phyloP scores from a whole-genome alignment of 2,797 vertebrate genomes.

The Allenopithecus nigroviridis region DNA sequence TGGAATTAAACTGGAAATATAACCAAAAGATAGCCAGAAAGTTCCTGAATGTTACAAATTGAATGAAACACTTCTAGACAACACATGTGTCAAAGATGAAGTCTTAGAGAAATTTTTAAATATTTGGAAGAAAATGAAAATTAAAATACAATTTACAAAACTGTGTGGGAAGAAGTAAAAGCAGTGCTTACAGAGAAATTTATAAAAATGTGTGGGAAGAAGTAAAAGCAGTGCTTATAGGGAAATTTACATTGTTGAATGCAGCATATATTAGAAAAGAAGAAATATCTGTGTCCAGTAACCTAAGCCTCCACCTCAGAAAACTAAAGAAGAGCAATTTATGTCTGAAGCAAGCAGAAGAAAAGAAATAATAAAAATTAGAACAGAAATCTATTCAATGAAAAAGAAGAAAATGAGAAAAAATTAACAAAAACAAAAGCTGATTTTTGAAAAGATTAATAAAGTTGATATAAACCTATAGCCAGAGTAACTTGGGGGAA shows the following conservation, averaged over 20 bases:
- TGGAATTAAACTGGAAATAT: background rate
- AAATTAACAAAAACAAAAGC: background rate
- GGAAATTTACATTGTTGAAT: background rate
- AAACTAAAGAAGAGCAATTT: background rate
- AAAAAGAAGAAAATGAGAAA: background rate
- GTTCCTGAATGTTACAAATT: background rate
- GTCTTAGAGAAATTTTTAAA: background rate
- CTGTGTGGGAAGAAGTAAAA: background rate
- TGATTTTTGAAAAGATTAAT: background rate
- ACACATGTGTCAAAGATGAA: background rate
- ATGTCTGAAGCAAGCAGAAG: background rate
- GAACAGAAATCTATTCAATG: background rate
- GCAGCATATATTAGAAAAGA: background rate
- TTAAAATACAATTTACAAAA: background rate
- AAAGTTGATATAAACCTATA: background rate
- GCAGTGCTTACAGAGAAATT: background rate
- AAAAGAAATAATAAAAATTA: background rate
- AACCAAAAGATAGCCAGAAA: background rate
- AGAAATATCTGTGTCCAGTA: background rate
- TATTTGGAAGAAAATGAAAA: background rate
- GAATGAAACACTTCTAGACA: background rate
- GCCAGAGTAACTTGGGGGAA: background rate
- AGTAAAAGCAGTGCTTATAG: background rate
- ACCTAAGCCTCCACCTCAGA: background rate
- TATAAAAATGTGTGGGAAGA: background rate